phyloP scores from a whole-genome alignment of 2,113 vertebrate species.

The Suncus etruscus region DNA sequence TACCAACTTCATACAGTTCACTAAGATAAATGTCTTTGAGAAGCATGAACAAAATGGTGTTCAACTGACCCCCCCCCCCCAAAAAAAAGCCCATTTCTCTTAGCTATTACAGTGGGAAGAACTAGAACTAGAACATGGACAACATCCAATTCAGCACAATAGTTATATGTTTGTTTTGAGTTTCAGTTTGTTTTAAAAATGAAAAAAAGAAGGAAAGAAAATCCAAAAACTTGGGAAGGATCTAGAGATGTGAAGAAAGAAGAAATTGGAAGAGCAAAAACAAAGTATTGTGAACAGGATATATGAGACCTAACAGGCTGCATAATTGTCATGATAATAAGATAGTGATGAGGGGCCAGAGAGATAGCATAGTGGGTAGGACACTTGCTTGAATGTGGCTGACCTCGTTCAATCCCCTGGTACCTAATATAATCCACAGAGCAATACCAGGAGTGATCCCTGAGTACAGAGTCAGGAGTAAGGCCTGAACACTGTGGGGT shows the following conservation, averaged over 20 bases:
- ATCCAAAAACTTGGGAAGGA: neutral
- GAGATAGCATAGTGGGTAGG: too few relatives aligned
- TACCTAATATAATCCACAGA: too few relatives aligned
- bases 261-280: neutral
- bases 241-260: conserved; percentile 3
- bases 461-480: too few relatives aligned
- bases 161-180: conserved; percentile 41
- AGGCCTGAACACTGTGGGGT: too few relatives aligned
- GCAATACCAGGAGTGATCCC: too few relatives aligned
- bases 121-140: neutral
- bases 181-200: neutral
- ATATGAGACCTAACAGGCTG: neutral
- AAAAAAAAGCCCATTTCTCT: neutral
- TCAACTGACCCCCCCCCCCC: neutral
- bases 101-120: neutral
- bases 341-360: neutral
- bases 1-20: neutral
- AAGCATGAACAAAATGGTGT: neutral
- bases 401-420: too few relatives aligned
- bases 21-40: neutral
- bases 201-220: too few relatives aligned
- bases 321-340: fast-evolving
- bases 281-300: neutral
- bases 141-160: neutral
- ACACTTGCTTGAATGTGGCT: too few relatives aligned